Conservation (phyloP, 2,113 vertebrate species). For the Tichodroma muraria region DNA sequence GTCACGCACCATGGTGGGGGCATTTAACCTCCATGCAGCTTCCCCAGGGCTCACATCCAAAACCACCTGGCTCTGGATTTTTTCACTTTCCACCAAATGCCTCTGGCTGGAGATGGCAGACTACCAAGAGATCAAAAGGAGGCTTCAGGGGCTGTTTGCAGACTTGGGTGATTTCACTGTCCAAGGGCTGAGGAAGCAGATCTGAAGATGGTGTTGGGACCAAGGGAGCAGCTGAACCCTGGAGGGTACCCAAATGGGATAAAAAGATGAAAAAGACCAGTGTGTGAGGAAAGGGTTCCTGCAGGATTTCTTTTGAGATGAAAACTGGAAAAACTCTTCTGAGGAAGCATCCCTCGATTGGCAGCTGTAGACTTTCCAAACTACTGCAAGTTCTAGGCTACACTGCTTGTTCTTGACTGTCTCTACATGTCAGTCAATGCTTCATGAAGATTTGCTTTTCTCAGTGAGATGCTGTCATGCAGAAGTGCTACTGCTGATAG, state of each 20-base stretch:
- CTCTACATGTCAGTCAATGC: neutral
- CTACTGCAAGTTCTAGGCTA: neutral
- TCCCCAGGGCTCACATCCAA: neutral
- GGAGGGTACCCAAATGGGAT: neutral
- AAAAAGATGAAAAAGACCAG: neutral
- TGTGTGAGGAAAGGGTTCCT: neutral
- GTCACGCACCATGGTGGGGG: rapidly evolving
- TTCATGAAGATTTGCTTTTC: neutral
- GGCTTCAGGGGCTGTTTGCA: neutral
- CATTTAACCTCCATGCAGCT: neutral
- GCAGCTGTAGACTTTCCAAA: neutral
- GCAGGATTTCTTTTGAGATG: neutral
- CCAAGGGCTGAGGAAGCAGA: neutral
- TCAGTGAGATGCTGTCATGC: neutral
- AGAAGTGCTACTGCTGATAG: neutral
- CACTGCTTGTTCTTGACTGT: neutral
- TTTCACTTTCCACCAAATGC: neutral
- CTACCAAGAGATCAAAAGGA: neutral
- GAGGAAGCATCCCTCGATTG: neutral
- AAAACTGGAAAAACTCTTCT: neutral
- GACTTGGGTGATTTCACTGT: neutral
- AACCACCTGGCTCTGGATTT: neutral
- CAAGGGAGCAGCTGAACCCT: neutral
- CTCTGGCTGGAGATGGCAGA: neutral
- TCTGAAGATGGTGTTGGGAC: neutral